Conservation (phyloP, 2,888 invertebrate genomes). For the Dryadula phaetusa region DNA sequence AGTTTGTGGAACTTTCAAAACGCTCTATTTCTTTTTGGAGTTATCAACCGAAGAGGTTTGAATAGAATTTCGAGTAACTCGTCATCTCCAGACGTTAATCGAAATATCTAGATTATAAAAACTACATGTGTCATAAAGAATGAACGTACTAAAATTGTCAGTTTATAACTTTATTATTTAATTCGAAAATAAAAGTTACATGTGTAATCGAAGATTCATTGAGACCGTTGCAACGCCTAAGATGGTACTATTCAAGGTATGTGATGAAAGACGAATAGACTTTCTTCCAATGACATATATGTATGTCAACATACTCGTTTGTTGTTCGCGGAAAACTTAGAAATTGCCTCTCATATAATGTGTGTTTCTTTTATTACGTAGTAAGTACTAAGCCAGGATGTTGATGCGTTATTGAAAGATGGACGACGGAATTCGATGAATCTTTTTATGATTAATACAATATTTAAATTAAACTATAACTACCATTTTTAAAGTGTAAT, state of each 20-base stretch:
- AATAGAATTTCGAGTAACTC: too few species aligned
- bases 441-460: neutral
- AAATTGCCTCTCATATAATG: constrained; percentile 44
- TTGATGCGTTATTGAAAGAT: neutral
- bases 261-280: constrained; percentile 62
- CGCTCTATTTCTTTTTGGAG: neutral
- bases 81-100: too few species aligned
- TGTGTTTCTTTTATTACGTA: neutral
- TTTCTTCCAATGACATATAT: constrained; percentile 55
- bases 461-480: too few species aligned
- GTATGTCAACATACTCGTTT: constrained; percentile 26
- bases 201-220: neutral
- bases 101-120: too few species aligned
- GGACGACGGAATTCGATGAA: neutral
- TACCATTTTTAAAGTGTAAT: too few species aligned
- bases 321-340: constrained; percentile 57
- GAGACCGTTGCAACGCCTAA: neutral
- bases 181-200: neutral
- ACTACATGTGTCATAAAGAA: too few species aligned
- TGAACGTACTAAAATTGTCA: too few species aligned
- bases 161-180: too few species aligned
- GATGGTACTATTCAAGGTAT: constrained; percentile 11
- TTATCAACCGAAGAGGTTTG: neutral
- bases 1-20: constrained; percentile 10
- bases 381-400: neutral